Percentiles rank a stretch among this genome's conserved stretches.
phyloP scores from a whole-genome alignment of 2,797 vertebrate genomes.

The Diglossa cyanea region DNA sequence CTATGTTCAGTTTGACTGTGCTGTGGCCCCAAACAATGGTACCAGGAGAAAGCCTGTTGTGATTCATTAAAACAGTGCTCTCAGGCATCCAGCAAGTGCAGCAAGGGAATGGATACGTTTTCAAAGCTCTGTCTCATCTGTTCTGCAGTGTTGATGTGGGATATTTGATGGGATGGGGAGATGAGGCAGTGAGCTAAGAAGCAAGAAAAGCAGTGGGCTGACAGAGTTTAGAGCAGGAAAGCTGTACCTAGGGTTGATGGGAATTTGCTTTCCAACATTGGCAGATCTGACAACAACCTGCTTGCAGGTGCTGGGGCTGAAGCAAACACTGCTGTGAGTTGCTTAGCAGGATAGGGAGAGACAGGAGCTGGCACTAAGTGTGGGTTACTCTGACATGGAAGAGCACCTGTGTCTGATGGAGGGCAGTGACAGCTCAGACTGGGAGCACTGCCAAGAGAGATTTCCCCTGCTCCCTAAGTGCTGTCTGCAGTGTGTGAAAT shows the following conservation, averaged over 20 bases:
- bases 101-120: neutral
- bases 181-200: neutral
- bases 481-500: neutral
- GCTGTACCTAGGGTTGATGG: neutral
- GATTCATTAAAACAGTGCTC: slow-evolving; percentile 19
- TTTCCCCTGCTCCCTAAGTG: neutral
- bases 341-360: neutral
- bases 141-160: neutral
- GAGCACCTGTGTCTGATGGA: neutral
- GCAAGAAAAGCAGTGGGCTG: neutral
- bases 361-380: neutral
- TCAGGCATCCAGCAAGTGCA: neutral
- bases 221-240: neutral
- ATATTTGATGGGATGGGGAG: neutral
- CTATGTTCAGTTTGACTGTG: neutral
- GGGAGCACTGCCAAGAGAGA: neutral
- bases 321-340: neutral
- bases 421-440: neutral
- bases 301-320: neutral
- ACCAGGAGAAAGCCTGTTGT: neutral
- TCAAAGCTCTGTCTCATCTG: slow-evolving; percentile 1
- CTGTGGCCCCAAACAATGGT: neutral
- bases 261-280: neutral
- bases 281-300: neutral
- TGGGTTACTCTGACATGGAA: neutral